Conservation (phyloP, 53 echinoderm and acorn worm species). For the Paracentrotus lividus region DNA sequence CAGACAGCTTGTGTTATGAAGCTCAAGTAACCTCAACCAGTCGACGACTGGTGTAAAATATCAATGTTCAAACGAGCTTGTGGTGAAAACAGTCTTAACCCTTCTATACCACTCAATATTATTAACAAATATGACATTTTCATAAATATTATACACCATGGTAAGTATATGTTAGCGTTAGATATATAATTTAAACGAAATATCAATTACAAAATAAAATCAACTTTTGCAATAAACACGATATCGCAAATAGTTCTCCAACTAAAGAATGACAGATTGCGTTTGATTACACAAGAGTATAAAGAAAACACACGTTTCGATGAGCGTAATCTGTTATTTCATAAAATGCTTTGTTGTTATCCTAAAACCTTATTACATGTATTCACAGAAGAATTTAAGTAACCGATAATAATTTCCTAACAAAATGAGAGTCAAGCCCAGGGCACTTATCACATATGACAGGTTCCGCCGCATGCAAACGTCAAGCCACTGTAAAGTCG, state of each 20-base stretch:
- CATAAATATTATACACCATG: neutral
- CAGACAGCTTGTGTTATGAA: neutral
- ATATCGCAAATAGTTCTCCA: too few species aligned
- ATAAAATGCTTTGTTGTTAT: constrained; percentile 4
- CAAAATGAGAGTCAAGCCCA: constrained; percentile 17
- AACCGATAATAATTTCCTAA: constrained; percentile 44
- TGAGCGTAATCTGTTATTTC: neutral
- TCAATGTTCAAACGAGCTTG: neutral
- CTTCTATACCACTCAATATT: too few species aligned
- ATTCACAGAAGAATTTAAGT: neutral
- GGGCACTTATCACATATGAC: constrained; percentile 26
- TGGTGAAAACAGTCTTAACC: too few species aligned
- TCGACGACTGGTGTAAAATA: neutral
- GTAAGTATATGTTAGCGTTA: too few species aligned
- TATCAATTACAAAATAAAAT: neutral
- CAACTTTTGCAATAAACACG: too few species aligned
- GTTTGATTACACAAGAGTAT: neutral
- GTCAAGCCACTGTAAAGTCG: constrained; percentile 33
- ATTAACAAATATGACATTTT: neutral
- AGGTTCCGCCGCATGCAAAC: constrained; percentile 22
- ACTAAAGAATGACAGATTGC: neutral
- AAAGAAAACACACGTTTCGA: neutral
- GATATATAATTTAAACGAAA: neutral
- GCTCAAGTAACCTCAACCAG: neutral
- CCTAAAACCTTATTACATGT: constrained; percentile 8